These are phyloP conservation scores for Heliconius aoede DNA, from an alignment of 2,888 invertebrate genomes.

Conservation along the genomic window DNA sequence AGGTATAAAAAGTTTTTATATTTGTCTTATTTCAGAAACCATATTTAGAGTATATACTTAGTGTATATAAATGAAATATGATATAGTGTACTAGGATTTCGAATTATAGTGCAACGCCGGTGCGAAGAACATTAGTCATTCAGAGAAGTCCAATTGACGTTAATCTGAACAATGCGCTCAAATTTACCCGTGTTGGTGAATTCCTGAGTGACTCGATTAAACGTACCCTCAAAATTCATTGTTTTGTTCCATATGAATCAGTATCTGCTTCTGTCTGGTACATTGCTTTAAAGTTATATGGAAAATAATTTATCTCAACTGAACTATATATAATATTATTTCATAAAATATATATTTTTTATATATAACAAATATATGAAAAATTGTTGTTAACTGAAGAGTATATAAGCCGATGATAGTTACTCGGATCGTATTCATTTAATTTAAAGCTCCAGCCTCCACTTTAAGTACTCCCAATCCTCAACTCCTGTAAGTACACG, in stretches of 20 bases:
- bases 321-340: not conserved
- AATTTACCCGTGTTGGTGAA: slow-evolving; percentile 36
- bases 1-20: not conserved
- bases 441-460: not conserved
- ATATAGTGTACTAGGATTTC: not conserved
- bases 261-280: slow-evolving; percentile 44
- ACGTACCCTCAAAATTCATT: slow-evolving; percentile 41
- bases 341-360: no score
- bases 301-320: not conserved
- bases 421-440: not conserved
- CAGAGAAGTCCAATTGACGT: slow-evolving; percentile 23
- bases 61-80: not conserved
- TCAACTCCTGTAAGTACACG: slow-evolving; percentile 63
- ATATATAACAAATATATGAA: no score
- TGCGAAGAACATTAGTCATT: slow-evolving; percentile 22
- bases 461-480: slow-evolving; percentile 55
- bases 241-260: slow-evolving; percentile 34
- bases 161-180: slow-evolving; percentile 26
- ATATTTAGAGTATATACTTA: not conserved
- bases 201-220: slow-evolving; percentile 47
- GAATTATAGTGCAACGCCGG: not conserved
- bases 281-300: not conserved
- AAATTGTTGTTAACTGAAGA: no score
- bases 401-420: no score
- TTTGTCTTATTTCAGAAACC: not conserved